Base-by-base conservation (phyloP, 2,797 vertebrate species). In the Thripadectes ignobilis region DNA sequence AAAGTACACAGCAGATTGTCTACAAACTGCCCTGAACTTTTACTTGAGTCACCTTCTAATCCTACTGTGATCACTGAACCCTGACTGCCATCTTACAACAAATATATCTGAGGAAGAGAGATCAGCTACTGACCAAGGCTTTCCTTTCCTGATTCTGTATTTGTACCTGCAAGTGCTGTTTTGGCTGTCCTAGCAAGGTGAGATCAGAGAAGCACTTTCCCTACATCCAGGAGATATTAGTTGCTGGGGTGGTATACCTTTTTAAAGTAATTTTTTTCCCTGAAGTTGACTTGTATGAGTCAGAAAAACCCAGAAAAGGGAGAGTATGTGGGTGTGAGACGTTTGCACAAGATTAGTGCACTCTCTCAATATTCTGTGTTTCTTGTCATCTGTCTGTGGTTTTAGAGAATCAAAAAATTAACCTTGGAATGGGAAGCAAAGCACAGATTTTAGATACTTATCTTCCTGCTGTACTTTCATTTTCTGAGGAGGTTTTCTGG, bases 261-360 rank as follows among this genome's bases (percentile, higher is more conserved):
- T 89, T 49, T 26, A 20, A 92, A 94, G 48, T 67, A 41, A 13
- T 89, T 90, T 77, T 86, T 87, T 82, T 59, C 66, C 63, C 59
- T 88, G 59, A 88, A 90, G 55, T 85, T 92, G 63, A 39, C 67
- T 92, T 76, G 63, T 73, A n/a, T 94, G 95, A 96, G 88, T 96
- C 91, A 97, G 63, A 12, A 75, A 91, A 79, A 86, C 17, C 58
- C 76, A 86, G 66, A 85, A 97, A 88, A 95, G 76, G 71, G 67
- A 88, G 77, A 79, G 48, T 39, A 71, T 1, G 80, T 92, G 85
- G 91, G 88, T 85, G 71, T 86, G 91, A 86, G 83, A 85, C 77
- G 91, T 86, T 94, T 95, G 81, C 82, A 93, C 77, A 52, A 73
- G 89, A 71, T 57, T 92, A 93, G 88, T 86, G 78, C 67, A 38